Base-by-base conservation (phyloP, 2,888 invertebrate species). In the Drosophila cyrtoloma region DNA sequence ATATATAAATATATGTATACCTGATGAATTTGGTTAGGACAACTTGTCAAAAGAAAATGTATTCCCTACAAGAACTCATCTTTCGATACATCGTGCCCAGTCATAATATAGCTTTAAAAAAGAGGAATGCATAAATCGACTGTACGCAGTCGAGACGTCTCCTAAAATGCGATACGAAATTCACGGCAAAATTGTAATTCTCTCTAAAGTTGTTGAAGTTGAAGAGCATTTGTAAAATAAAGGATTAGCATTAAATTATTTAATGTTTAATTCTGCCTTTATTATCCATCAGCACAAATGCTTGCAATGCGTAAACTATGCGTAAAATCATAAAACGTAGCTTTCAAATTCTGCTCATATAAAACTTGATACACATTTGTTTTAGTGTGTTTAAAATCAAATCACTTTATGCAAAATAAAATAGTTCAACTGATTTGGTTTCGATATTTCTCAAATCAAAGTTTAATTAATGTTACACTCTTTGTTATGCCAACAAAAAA, bases 271-370 rank as follows among this genome's bases (percentile, higher is more conserved):
- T 7, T 14, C 14, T 47, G 1, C 2, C 4, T 47, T 16, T 22
- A 16, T 22, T 7, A 47, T 47, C 14, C 7, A 47, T 47, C 7
- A 12, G 44, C 44, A 44, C 5, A 22, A 5, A 2, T 44, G 12
- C 5, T 3, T 5, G 12, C 12, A 12, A 12, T 26, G 26, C 26
- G 26, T 26, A 26, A 26, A 2, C 10, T 1, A n/a, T 2, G 10
- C n/a, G 0, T 2, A n/a, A n/a, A 5, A n/a, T 10, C n/a, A n/a
- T n/a, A 10, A n/a, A n/a, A 39, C n/a, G 1, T 22, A 22, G 1
- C 22, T 22, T 22, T 44, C n/a, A 44, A 44, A 1, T 7, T 22
- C 14, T 10, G 5, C 42, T 42, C n/a, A 9, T 19, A 22, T 22
- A 22, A 6, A 44, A 44, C 14, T 14, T 14, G 14, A 3, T 1